Conservation (phyloP, 1,140 invertebrate species). For the Brachionus calyciflorus region DNA sequence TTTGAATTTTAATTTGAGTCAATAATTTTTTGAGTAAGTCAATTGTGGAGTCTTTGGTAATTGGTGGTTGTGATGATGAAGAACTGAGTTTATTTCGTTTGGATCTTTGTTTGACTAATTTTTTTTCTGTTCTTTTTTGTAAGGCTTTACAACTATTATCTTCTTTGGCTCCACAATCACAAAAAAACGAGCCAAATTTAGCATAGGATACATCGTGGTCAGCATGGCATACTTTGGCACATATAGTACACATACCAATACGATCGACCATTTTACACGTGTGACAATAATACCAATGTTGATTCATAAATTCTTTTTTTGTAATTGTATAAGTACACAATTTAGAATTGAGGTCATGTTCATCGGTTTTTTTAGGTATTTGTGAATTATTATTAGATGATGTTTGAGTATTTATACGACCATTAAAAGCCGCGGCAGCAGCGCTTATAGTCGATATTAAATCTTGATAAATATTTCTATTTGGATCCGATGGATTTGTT, state of each 20-base stretch:
- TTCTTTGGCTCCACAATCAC: slow-evolving; percentile 94
- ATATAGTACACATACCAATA: slow-evolving; percentile 93
- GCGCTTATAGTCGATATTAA: neutral
- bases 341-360: slow-evolving; percentile 81
- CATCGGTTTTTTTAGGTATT: slow-evolving; percentile 67
- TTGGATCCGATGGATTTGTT: neutral
- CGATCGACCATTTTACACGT: slow-evolving; percentile 97
- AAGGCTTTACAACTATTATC: slow-evolving; percentile 72
- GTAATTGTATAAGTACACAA: slow-evolving; percentile 94
- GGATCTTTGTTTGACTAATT: slow-evolving; percentile 50
- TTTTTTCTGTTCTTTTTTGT: slow-evolving; percentile 53
- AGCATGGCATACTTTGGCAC: slow-evolving; percentile 90
- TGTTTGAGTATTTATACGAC: neutral
- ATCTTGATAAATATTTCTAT: slow-evolving; percentile 12
- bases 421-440: neutral
- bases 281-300: slow-evolving; percentile 84
- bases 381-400: neutral
- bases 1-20: neutral
- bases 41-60: neutral
- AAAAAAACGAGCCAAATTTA: slow-evolving; percentile 97
- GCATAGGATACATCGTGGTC: slow-evolving; percentile 95
- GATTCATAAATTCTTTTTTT: slow-evolving; percentile 96
- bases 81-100: slow-evolving; percentile 54
- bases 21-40: neutral
- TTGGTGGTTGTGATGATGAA: slow-evolving; percentile 66